Evolutionary conservation across 2,797 vertebrate species (phyloP), one percentile per base, ranked within the genome.

Genomic region (Hemitrygon akajei): DNA sequence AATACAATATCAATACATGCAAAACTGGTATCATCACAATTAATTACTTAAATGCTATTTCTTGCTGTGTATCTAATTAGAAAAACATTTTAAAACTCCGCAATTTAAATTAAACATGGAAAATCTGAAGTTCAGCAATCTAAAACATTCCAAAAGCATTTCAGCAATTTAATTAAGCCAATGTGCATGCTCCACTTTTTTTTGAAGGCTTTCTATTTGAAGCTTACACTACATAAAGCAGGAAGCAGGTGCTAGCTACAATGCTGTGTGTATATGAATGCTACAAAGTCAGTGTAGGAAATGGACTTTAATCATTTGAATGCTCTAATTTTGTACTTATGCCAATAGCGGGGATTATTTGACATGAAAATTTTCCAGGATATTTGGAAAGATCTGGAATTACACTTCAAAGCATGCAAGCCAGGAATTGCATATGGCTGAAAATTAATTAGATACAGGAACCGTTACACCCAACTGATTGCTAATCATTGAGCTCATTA

Each of bases 281-380:
- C 40, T 76, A 30, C 91, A 93, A 76, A 93, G 73, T 76, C 71
- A 75, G 66, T 40, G 20, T 76, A 93, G 71, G 71, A 93, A 93
- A 93, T 93, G 91, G 91, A 58, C 25, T 93, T 93, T 93, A 93
- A 76, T 93, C 91, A 93, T 58, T 93, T 40, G 71, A 93, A 37
- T 93, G 71, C 27, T 58, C 76, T 93, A 93, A 73, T 76, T 93
- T 76, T 93, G 91, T 58, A 58, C 40, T 56, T 91, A 69, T 75
- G 91, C 91, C 91, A 76, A 93, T 20, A 76, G 91, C 47, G 76
- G 37, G 27, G 47, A 69, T 89, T 89, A 89, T 89, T 89, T 69
- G n/a, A 69, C 60, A 37, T 89, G 86, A 69, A 89, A 20, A 69
- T 89, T 69, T 89, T 89, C 86, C 60, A 66, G 69, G 60, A 69